Evolutionary conservation across 1,140 invertebrate genomes (phyloP).

Genomic region (Drosophila aff.): DNA sequence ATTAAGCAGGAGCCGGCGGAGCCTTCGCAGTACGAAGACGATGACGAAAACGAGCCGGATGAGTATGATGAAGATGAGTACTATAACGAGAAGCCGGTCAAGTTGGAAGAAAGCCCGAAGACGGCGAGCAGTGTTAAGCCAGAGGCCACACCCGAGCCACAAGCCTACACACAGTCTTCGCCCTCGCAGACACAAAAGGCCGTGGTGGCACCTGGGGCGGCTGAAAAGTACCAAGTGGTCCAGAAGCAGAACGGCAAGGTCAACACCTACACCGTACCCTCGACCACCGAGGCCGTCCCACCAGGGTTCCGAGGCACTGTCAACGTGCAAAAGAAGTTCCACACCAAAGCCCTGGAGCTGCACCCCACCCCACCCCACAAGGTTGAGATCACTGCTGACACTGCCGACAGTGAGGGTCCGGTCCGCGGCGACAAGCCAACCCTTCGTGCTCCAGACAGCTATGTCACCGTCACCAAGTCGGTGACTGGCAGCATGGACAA

Average conservation of each 20-base stretch:
- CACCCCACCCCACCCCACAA: slow-evolving; percentile 61
- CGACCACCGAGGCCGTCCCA: slow-evolving; percentile 75
- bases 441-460: slow-evolving; percentile 85
- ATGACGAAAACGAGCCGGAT: slow-evolving; percentile 85
- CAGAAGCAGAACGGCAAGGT: slow-evolving; percentile 81
- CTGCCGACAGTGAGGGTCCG: slow-evolving; percentile 36
- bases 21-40: slow-evolving; percentile 77
- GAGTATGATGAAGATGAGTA: slow-evolving; percentile 86
- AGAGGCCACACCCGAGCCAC: slow-evolving; percentile 19
- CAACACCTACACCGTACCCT: slow-evolving; percentile 54
- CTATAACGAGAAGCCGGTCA: slow-evolving; percentile 75
- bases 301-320: slow-evolving; percentile 82
- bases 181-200: slow-evolving; percentile 81
- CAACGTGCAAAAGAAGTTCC: slow-evolving; percentile 82
- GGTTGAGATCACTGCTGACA: slow-evolving; percentile 77
- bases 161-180: slow-evolving; percentile 71
- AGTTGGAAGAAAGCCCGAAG: slow-evolving; percentile 58
- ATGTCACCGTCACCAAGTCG: slow-evolving; percentile 91
- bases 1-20: slow-evolving; percentile 50
- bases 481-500: slow-evolving; percentile 90
- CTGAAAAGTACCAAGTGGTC: slow-evolving; percentile 65
- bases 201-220: slow-evolving; percentile 75
- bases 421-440: slow-evolving; percentile 73
- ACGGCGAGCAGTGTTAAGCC: slow-evolving; percentile 22
- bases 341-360: slow-evolving; percentile 75